phyloP scores from a whole-genome alignment of 2,113 vertebrate species.

The Pimephales promelas region DNA sequence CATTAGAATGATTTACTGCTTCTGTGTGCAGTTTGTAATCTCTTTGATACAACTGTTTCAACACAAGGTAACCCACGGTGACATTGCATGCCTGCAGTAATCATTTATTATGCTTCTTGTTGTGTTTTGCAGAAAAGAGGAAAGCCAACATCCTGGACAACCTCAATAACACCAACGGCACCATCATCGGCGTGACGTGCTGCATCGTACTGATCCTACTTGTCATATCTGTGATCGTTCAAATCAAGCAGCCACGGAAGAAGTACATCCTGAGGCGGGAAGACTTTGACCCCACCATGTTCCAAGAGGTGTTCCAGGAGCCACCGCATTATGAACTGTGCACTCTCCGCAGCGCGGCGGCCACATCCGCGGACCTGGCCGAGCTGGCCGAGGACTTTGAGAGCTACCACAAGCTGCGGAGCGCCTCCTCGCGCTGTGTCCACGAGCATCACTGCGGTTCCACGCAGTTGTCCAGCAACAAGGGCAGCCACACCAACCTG shows the following conservation, averaged over 20 bases:
- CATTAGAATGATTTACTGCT: constrained; percentile 49
- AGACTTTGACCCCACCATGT: constrained; percentile 97
- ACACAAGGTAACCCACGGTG: background rate
- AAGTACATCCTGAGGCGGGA: constrained; percentile 92
- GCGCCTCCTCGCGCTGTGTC: constrained; percentile 93
- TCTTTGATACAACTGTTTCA: constrained; percentile 30
- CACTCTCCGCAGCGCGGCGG: constrained; percentile 85
- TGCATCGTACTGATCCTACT: constrained; percentile 96
- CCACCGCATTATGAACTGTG: constrained; percentile 97
- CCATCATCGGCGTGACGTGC: constrained; percentile 94
- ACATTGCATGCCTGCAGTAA: background rate
- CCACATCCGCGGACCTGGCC: constrained; percentile 85
- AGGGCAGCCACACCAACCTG: constrained; percentile 93
- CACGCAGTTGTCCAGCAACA: constrained; percentile 82
- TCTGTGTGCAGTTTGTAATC: constrained; percentile 34
- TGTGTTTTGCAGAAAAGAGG: constrained; percentile 84
- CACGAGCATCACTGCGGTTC: constrained; percentile 98
- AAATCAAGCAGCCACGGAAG: constrained; percentile 98
- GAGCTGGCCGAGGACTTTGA: constrained; percentile 96
- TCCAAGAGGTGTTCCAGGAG: constrained; percentile 94
- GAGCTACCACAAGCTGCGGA: constrained; percentile 91
- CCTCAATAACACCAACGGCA: constrained; percentile 96
- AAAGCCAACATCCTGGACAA: constrained; percentile 95
- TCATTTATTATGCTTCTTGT: constrained; percentile 6
- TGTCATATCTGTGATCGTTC: constrained; percentile 91